These are phyloP conservation scores for Galeopsomyia nigrocyanea DNA, from an alignment of 2,888 invertebrate genomes.

Conservation along the genomic window DNA sequence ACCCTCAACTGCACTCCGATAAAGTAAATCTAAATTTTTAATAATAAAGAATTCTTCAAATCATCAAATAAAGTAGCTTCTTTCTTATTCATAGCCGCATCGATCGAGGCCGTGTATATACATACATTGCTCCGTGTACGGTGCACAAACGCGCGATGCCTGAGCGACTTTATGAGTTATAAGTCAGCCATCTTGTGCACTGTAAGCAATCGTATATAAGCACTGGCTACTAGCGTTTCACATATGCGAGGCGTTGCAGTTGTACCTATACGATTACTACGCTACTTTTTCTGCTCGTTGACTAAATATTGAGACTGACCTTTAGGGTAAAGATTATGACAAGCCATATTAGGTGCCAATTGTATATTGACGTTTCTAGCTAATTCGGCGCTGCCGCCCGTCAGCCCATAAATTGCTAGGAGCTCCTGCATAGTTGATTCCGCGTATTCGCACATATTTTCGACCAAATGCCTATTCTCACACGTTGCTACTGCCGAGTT, in stretches of 20 bases:
- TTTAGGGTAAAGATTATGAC: conserved; percentile 49
- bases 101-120: conserved; percentile 55
- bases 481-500: conserved; percentile 53
- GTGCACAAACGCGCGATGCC: conserved; percentile 49
- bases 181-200: conserved; percentile 66
- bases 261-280: no score
- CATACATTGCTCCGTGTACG: neutral
- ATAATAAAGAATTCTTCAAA: neutral
- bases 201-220: conserved; percentile 61
- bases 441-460: conserved; percentile 71
- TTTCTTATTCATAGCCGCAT: conserved; percentile 39
- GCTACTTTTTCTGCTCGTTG: no score
- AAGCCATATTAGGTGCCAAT: conserved; percentile 64
- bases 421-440: conserved; percentile 73
- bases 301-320: conserved; percentile 16
- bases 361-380: conserved; percentile 67
- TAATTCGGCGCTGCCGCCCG: conserved; percentile 67
- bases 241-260: conserved; percentile 57
- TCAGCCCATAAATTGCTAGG: conserved; percentile 71
- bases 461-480: conserved; percentile 61
- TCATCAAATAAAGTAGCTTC: neutral
- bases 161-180: conserved; percentile 67
- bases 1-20: conserved; percentile 47
- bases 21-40: no score
- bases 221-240: conserved; percentile 13